Evolutionary conservation across 2,113 vertebrate species (phyloP), one percentile per base, ranked within the genome.

Genomic region (Toxostoma redivivum): DNA sequence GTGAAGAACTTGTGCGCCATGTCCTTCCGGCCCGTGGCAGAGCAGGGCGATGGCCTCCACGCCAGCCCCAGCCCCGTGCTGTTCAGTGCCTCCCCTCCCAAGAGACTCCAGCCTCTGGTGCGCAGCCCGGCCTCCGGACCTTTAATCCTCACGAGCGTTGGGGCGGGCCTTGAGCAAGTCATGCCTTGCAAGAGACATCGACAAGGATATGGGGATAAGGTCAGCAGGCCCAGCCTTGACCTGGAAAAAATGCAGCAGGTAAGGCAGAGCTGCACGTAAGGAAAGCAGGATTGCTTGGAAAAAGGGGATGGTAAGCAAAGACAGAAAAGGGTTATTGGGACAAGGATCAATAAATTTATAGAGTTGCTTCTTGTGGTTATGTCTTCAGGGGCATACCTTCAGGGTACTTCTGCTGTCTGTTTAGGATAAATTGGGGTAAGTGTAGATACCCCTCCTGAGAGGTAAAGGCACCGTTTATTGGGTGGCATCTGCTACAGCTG

Each of bases 241-340:
- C 95, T 99, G 91, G 99, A 99, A 97, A 99, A 99, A 97, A 99
- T 99, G 99, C 99, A 99, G 97, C 99, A 99, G 98, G 99, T 99
- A 97, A 90, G 98, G 66, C 28, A 48, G 57, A 81, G 33, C 27
- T 65, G 61, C 2, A 1, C 2, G 1, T 10, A 60, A 77, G 22
- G 65, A 77, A 67, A 31, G 60, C 33, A n/a, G 27, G 38, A 8
- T 37, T 2, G 1, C 50, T 45, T 44, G 47, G 23, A n/a, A 60
- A 37, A 23, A 40, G 47, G 16, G 14, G 7, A 2, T 2, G 64
- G 37, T 48, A 64, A 87, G 62, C 44, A 37, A 56, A 81, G 71
- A 10, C 5, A 4, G 56, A 30, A 50, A 4, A 16, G 14, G 13
- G 9, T 83, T 51, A 9, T 6, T 58, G 71, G 60, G 51, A 30